Conservation (phyloP, 2,797 vertebrate genomes). For the Cynopterus sphinx region DNA sequence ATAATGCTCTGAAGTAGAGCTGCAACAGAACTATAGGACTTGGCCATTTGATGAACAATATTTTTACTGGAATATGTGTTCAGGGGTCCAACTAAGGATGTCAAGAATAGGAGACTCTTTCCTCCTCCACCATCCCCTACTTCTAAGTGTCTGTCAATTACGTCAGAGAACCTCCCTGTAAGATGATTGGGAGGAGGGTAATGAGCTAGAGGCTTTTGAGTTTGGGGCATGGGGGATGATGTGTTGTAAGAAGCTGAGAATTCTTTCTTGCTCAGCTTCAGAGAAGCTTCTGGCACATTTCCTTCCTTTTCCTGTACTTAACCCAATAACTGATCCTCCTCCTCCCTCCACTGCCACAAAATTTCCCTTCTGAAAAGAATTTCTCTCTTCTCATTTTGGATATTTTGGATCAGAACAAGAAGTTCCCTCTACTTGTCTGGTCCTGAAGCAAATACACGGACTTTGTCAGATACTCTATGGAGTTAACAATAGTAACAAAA, state of each 20-base stretch:
- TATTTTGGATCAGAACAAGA: slow-evolving; percentile 24
- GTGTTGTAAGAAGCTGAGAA: not conserved
- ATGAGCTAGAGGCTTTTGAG: not conserved
- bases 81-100: not conserved
- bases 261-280: not conserved
- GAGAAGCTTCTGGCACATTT: not conserved
- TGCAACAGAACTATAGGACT: not conserved
- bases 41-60: not conserved
- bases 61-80: not conserved
- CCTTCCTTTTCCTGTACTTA: not conserved
- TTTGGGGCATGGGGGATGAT: not conserved
- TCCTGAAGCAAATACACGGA: not conserved
- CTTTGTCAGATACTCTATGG: not conserved
- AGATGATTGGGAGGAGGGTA: not conserved
- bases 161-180: not conserved
- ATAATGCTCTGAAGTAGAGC: not conserved
- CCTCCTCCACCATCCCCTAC: not conserved
- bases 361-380: not conserved
- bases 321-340: not conserved
- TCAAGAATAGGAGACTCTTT: not conserved
- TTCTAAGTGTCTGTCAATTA: not conserved
- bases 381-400: not conserved
- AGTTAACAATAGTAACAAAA: not conserved
- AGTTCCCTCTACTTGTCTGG: not conserved
- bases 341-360: not conserved